phyloP scores from a whole-genome alignment of 1,140 invertebrate species.

The Anagrus nilaparvatae region DNA sequence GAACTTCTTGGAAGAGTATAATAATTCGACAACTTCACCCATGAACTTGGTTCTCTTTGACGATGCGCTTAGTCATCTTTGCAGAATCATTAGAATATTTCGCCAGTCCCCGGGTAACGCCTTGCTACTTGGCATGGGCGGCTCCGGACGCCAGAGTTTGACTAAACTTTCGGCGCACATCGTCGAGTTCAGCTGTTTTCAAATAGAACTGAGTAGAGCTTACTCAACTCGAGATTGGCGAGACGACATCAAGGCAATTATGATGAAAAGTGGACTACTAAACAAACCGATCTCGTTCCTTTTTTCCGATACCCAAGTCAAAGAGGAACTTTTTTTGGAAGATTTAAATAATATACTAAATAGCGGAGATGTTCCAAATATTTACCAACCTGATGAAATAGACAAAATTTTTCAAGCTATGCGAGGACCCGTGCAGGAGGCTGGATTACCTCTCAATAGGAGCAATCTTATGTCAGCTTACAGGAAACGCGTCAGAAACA shows the following conservation, averaged over 20 bases:
- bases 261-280: slow-evolving; percentile 47
- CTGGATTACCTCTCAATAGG: slow-evolving; percentile 56
- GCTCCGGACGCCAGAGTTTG: slow-evolving; percentile 55
- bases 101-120: slow-evolving; percentile 51
- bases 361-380: slow-evolving; percentile 58
- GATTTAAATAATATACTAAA: slow-evolving; percentile 61
- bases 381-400: slow-evolving; percentile 53
- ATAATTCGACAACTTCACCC: slow-evolving; percentile 51
- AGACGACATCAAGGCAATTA: slow-evolving; percentile 51
- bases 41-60: slow-evolving; percentile 62
- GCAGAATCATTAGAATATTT: slow-evolving; percentile 53
- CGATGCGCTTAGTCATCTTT: slow-evolving; percentile 58
- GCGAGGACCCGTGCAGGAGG: slow-evolving; percentile 50
- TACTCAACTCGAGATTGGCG: slow-evolving; percentile 49
- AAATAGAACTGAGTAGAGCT: slow-evolving; percentile 42
- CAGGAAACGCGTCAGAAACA: slow-evolving; percentile 52
- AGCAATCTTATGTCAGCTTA: slow-evolving; percentile 62
- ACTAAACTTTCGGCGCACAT: slow-evolving; percentile 53
- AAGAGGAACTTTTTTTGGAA: slow-evolving; percentile 58
- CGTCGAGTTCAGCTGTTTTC: slow-evolving; percentile 48
- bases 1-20: slow-evolving; percentile 56
- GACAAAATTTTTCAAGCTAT: slow-evolving; percentile 53
- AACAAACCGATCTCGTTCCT: slow-evolving; percentile 53
- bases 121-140: slow-evolving; percentile 54
- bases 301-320: slow-evolving; percentile 54